phyloP scores from a whole-genome alignment of 2,113 vertebrate genomes.

The Chinchilla lanigera region DNA sequence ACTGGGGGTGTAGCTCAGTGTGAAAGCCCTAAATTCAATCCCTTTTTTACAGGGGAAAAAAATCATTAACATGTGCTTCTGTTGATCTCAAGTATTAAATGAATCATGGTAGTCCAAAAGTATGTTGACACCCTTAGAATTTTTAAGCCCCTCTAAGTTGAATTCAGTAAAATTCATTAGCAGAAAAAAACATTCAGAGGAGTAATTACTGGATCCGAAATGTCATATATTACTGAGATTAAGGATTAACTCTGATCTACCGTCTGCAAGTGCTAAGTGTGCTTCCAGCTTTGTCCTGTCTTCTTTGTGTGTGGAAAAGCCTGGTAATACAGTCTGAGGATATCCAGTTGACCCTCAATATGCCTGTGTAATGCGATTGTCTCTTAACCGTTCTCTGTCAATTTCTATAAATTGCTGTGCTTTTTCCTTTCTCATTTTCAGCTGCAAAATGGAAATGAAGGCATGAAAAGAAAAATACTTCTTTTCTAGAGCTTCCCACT shows the following conservation, averaged over 20 bases:
- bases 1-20: neutral
- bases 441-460: slow-evolving; percentile 34
- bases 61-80: neutral
- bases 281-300: neutral
- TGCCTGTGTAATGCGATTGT: neutral
- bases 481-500: neutral
- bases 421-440: neutral
- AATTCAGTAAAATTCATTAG: slow-evolving; percentile 20
- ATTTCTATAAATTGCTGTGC: neutral
- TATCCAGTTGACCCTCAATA: neutral
- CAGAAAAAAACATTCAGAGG: neutral
- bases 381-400: neutral
- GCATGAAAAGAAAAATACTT: neutral
- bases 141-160: neutral
- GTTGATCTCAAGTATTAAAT: neutral
- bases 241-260: neutral
- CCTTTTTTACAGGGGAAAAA: neutral
- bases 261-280: neutral
- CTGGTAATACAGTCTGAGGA: neutral
- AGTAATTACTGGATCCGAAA: neutral
- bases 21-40: neutral
- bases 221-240: neutral
- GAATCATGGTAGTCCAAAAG: neutral
- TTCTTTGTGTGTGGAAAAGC: neutral
- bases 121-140: neutral